phyloP scores from a whole-genome alignment of 2,113 vertebrate genomes.

The Nothoprocta pentlandii region DNA sequence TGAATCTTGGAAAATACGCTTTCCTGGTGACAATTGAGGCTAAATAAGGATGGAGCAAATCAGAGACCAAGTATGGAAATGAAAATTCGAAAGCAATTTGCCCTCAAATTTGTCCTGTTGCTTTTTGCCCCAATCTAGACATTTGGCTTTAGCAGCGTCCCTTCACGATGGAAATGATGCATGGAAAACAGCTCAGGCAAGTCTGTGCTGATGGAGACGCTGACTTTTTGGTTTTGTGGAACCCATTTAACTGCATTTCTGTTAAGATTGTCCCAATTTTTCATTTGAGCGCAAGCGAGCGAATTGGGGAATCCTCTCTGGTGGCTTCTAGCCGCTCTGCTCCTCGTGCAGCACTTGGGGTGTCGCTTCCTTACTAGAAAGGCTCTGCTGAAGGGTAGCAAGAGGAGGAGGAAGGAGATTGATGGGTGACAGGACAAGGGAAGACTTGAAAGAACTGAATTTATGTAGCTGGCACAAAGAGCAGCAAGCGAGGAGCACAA shows the following conservation, averaged over 20 bases:
- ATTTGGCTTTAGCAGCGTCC: not conserved
- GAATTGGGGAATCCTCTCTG: not conserved
- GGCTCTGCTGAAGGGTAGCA: constrained; percentile 4
- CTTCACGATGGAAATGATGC: no score
- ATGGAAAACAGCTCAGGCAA: not conserved
- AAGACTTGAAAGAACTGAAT: not conserved
- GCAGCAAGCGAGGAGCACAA: not conserved
- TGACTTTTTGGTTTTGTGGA: not conserved
- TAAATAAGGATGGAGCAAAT: not conserved
- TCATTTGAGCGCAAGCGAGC: not conserved
- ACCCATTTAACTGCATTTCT: not conserved
- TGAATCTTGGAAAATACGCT: not conserved
- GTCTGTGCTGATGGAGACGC: not conserved
- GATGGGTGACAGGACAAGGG: constrained; percentile 17
- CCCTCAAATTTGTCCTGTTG: not conserved
- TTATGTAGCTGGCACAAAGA: constrained; percentile 8
- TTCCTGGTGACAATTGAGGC: not conserved
- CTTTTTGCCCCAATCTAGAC: not conserved
- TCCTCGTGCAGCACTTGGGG: not conserved
- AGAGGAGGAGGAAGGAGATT: constrained; percentile 2
- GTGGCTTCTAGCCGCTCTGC: not conserved
- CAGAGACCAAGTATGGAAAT: not conserved
- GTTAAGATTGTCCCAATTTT: not conserved
- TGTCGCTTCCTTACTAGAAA: not conserved
- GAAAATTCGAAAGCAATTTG: not conserved